A percentile compares a stretch with the other conserved stretches of the same genome.
These are phyloP conservation scores for Brienomyrus longianalis DNA, from an alignment of 2,113 vertebrate genomes.

Conservation along the genomic window DNA sequence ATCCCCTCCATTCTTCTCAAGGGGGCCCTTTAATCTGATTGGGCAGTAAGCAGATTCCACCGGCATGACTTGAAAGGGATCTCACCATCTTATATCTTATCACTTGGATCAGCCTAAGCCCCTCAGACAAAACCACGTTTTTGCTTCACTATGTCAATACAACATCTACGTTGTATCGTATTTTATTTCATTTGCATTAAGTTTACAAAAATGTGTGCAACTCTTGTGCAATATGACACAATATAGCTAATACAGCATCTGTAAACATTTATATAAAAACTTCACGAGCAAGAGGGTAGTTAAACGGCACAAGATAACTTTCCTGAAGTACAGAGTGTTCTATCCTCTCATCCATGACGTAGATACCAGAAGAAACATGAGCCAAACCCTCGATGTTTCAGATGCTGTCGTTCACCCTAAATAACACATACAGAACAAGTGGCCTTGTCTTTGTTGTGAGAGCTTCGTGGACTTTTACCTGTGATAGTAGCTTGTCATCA, in stretches of 20 bases:
- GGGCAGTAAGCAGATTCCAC: neutral
- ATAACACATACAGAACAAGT: neutral
- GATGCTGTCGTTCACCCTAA: neutral
- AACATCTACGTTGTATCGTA: neutral
- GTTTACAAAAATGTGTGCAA: neutral
- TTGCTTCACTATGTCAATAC: neutral
- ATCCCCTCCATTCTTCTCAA: neutral
- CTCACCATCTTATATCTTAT: neutral
- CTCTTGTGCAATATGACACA: neutral
- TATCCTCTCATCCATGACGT: neutral
- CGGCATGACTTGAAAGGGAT: neutral
- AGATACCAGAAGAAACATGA: neutral
- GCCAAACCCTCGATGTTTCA: neutral
- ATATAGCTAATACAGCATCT: neutral
- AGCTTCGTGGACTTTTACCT: constrained; percentile 59
- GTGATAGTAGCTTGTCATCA: constrained; percentile 79
- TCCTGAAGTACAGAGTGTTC: neutral
- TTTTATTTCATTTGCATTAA: neutral
- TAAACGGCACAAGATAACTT: neutral
- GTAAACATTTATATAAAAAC: neutral
- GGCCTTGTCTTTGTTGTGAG: neutral
- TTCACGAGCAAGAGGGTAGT: neutral
- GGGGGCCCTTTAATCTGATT: neutral
- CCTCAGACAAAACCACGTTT: neutral
- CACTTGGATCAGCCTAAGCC: neutral